Conservation (phyloP, 2,113 vertebrate genomes). For the Orientallactaga bullata region DNA sequence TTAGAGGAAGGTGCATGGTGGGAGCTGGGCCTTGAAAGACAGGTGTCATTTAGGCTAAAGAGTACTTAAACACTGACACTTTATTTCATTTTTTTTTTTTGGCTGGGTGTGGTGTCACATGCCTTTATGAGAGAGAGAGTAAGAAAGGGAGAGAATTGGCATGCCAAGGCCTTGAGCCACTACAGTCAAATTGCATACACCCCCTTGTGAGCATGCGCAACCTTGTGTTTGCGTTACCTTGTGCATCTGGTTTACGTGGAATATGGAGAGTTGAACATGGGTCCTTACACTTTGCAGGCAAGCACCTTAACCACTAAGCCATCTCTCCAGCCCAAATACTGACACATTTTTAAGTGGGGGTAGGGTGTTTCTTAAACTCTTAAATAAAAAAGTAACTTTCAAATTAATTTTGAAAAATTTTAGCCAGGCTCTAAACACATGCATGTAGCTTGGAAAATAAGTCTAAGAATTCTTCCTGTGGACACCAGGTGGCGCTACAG, state of each 20-base stretch:
- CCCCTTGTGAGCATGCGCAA: no score
- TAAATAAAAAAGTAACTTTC: slow-evolving; percentile 35
- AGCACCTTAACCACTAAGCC: no score
- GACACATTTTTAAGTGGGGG: neutral
- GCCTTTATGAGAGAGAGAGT: no score
- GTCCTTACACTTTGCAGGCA: no score
- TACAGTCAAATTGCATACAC: no score
- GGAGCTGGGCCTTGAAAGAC: neutral
- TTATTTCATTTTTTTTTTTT: no score
- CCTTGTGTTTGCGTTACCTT: no score
- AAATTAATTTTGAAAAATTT: neutral
- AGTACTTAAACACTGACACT: neutral
- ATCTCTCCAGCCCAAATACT: neutral
- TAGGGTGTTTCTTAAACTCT: neutral
- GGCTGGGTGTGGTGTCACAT: no score
- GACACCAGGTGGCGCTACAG: slow-evolving; percentile 74
- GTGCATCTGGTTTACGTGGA: no score
- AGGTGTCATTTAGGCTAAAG: neutral
- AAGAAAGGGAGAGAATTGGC: no score
- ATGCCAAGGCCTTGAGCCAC: no score
- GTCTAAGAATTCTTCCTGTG: slow-evolving; percentile 2
- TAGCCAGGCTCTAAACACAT: neutral
- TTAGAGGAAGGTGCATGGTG: slow-evolving; percentile 7
- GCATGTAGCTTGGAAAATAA: neutral
- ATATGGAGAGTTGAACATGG: no score